These are phyloP conservation scores for Galerucella pusilla DNA, from an alignment of 2,888 invertebrate species.

Conservation along the genomic window DNA sequence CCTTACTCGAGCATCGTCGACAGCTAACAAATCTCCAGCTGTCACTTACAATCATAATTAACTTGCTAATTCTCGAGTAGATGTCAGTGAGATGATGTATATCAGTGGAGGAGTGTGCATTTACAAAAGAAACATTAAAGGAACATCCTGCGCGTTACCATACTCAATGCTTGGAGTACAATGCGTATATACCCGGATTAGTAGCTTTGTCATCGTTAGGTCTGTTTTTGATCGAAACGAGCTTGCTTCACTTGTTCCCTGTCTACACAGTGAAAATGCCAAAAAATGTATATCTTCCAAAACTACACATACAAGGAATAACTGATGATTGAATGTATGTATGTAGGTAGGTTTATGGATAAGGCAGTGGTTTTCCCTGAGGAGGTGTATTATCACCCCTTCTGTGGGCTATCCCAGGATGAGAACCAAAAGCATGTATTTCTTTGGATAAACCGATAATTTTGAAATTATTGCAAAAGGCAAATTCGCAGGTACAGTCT, in stretches of 20 bases:
- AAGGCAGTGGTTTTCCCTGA: too few species aligned
- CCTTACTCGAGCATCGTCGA: constrained; percentile 52
- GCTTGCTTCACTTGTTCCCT: neutral
- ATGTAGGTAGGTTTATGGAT: too few species aligned
- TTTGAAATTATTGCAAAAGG: too few species aligned
- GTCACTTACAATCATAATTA: constrained; percentile 64
- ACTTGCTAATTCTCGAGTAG: constrained; percentile 62
- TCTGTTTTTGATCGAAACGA: constrained; percentile 26
- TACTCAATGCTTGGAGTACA: constrained; percentile 23
- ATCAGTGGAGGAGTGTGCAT: constrained; percentile 46
- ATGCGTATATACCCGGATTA: constrained; percentile 22
- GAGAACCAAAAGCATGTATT: too few species aligned
- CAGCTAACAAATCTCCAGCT: constrained; percentile 62
- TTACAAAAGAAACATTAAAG: constrained; percentile 44
- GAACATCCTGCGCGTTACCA: constrained; percentile 38
- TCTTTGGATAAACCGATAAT: too few species aligned
- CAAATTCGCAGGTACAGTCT: too few species aligned
- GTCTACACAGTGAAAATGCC: constrained; percentile 8
- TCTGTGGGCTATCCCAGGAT: too few species aligned
- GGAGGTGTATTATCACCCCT: too few species aligned
- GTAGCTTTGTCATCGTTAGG: constrained; percentile 41
- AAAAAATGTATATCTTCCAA: neutral
- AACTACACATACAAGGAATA: neutral
- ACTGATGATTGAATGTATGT: too few species aligned
- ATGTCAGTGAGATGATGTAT: constrained; percentile 55